Evolutionary conservation across 2,888 invertebrate species (phyloP).

Genomic region (Phania funesta): DNA sequence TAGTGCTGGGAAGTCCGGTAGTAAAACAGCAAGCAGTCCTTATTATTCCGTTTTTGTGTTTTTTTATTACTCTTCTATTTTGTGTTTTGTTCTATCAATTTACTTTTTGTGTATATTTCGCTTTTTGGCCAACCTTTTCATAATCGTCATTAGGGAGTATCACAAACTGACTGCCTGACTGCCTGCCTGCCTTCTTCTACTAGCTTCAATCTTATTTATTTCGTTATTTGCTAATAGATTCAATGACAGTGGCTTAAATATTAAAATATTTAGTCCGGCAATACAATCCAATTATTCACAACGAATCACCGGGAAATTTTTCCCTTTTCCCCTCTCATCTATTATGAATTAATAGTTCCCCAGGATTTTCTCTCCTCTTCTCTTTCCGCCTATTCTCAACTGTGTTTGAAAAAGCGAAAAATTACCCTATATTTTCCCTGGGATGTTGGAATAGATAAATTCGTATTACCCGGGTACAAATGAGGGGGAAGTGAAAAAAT

Average conservation of each 20-base stretch:
- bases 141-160: conserved; percentile 65
- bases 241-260: not conserved
- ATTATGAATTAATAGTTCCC: too few species aligned
- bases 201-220: not conserved
- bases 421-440: too few species aligned
- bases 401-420: too few species aligned
- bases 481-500: too few species aligned
- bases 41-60: conserved; percentile 16
- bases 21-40: conserved; percentile 69
- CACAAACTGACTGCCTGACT: conserved; percentile 46
- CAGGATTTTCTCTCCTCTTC: too few species aligned
- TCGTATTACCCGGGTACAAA: too few species aligned
- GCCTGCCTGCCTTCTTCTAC: not conserved
- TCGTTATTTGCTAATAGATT: conserved; percentile 4
- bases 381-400: too few species aligned
- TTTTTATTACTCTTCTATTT: not conserved
- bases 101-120: conserved; percentile 8
- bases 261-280: conserved; percentile 2
- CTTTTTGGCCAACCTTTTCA: conserved; percentile 54
- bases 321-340: too few species aligned
- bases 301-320: too few species aligned
- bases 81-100: conserved; percentile 25
- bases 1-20: conserved; percentile 64
- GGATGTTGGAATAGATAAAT: too few species aligned
- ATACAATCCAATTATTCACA: too few species aligned